Conservation (phyloP, 37 sponge, comb jelly and placozoan genomes). For the Amphimedon queenslandica region DNA sequence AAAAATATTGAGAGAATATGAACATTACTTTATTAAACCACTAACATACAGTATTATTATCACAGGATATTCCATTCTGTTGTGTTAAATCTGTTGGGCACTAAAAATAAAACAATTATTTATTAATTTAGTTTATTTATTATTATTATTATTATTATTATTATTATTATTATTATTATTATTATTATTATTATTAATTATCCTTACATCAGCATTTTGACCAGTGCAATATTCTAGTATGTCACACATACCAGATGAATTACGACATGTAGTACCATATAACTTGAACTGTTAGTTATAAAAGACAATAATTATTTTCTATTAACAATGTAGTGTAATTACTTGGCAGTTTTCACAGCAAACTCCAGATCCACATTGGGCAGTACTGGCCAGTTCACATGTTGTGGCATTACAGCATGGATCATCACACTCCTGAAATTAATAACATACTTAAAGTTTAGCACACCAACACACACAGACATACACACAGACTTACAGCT, state of each 20-base stretch:
- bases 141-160: too few species aligned
- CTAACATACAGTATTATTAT: slow-evolving; percentile 8
- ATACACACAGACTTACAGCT: slow-evolving; percentile 20
- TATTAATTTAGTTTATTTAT: too few species aligned
- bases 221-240: slow-evolving; percentile 52
- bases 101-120: too few species aligned
- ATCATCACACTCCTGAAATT: slow-evolving; percentile 58
- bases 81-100: slow-evolving; percentile 50
- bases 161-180: background rate
- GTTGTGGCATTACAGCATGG: slow-evolving; percentile 82
- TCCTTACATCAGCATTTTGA: slow-evolving; percentile 13
- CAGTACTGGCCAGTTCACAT: slow-evolving; percentile 37
- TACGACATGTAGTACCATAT: slow-evolving; percentile 46
- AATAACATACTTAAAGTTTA: background rate
- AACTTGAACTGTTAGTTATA: slow-evolving; percentile 6
- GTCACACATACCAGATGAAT: slow-evolving; percentile 38
- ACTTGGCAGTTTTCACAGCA: slow-evolving; percentile 54
- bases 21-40: background rate
- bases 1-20: background rate
- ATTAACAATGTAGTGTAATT: background rate
- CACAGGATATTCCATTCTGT: slow-evolving; percentile 43
- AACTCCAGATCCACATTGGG: slow-evolving; percentile 38
- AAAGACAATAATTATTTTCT: background rate
- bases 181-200: background rate
- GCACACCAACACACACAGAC: too few species aligned